Base-by-base conservation (phyloP, 1,140 invertebrate species). In the Melanaphis sacchari region DNA sequence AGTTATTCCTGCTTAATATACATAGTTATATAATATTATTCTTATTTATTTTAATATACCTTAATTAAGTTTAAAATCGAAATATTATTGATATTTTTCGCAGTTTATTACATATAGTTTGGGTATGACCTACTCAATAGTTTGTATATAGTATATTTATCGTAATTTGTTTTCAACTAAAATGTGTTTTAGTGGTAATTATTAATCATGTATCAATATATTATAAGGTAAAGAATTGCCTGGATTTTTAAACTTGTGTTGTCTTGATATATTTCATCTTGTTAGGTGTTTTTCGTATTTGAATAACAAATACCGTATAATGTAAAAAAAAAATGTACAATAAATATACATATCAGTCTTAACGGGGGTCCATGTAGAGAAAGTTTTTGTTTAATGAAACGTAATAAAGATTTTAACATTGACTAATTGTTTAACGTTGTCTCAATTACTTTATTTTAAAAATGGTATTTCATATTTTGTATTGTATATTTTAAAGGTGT, bases 331-430 rank as follows among this genome's bases (percentile, higher is more conserved):
- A 52, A 84, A 49, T 40, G 36, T 18, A 15, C 43, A 11, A 76
- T 52, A 82, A 91, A 92, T 82, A 82, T 92, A 2, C 31, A 84
- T 84, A 84, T 92, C 41, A 82, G 43, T 21, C 76, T 82, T 76
- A 82, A 43, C 36, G 91, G 76, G 66, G 38, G 31, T 84, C 40
- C 46, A 43, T 40, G 24, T 49, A 54, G 91, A 91, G 90, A 92
- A 92, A 92, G 91, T 92, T 49, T 43, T 54, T 82, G 76, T 92
- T 49, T 26, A 52, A 92, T 49, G 66, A 92, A 91, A 82, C 43
- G 24, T 54, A 92, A 40, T 92, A 92, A 91, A 91, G 90, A 91
- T 41, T 66, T 91, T n/a, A 46, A 92, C 81, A 85, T 93, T 93
- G 76, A 84, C 43, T 85, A 85, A 93, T 85, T 93, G 46, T 85